Conservation (phyloP, 2,888 invertebrate genomes). For the Cecidostiba fungosa region DNA sequence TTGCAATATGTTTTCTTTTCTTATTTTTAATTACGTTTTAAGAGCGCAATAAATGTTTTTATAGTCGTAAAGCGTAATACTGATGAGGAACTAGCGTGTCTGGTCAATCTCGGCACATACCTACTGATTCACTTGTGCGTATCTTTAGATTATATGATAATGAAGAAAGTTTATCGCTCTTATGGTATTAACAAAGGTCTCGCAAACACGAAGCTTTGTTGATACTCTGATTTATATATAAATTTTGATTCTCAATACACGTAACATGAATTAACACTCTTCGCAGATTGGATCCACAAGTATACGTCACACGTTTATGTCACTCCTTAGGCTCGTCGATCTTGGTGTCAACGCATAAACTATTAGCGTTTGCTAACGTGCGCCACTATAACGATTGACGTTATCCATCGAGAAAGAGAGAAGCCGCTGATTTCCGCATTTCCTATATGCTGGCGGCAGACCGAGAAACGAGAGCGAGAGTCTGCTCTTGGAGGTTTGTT, state of each 20-base stretch:
- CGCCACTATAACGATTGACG: neutral
- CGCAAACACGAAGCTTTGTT: too few species aligned
- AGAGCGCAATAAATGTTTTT: neutral
- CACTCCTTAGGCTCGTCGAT: neutral
- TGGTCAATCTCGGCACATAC: neutral
- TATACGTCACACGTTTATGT: neutral
- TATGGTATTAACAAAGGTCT: too few species aligned
- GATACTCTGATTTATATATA: too few species aligned
- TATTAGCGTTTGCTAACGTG: neutral
- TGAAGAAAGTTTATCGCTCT: neutral
- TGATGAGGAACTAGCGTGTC: neutral
- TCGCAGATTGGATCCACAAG: neutral
- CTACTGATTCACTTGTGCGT: neutral
- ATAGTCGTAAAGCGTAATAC: too few species aligned
- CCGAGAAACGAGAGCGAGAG: neutral
- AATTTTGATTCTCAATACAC: neutral
- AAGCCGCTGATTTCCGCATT: constrained; percentile 30
- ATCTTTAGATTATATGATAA: neutral
- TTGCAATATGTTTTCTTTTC: neutral
- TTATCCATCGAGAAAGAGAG: constrained; percentile 29
- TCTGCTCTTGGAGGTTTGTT: constrained; percentile 36
- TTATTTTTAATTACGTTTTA: neutral
- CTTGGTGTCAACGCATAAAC: neutral
- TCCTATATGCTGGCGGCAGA: neutral
- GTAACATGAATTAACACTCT: neutral